Evolutionary conservation across 2,113 vertebrate genomes (phyloP).

Genomic region (Cololabis saira): DNA sequence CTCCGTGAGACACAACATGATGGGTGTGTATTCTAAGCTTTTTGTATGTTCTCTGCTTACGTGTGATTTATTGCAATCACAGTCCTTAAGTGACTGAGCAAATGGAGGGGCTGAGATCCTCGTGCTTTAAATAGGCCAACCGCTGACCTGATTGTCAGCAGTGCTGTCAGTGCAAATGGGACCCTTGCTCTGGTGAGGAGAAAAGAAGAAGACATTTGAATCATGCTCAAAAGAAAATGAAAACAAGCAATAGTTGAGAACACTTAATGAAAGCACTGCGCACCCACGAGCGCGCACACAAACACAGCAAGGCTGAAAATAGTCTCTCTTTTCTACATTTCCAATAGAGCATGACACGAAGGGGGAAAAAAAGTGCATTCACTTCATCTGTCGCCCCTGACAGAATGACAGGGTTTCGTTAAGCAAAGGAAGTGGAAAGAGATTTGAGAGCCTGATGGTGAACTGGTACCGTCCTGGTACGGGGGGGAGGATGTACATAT

Average conservation of each 20-base stretch:
- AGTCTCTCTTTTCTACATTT: too few relatives aligned
- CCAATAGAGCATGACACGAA: too few relatives aligned
- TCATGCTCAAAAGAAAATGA: constrained; percentile 14
- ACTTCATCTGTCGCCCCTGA: not conserved
- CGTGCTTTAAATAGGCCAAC: constrained; percentile 72
- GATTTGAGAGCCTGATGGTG: constrained; percentile 2
- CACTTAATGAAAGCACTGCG: not conserved
- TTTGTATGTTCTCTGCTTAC: constrained; percentile 1
- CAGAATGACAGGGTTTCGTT: constrained; percentile 33
- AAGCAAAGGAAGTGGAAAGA: constrained; percentile 2
- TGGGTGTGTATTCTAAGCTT: constrained; percentile 4
- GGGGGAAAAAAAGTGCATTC: too few relatives aligned
- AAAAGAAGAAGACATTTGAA: constrained; percentile 22
- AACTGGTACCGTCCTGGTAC: constrained; percentile 10
- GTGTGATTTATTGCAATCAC: constrained; percentile 31
- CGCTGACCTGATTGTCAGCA: constrained; percentile 74
- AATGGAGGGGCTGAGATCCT: constrained; percentile 44
- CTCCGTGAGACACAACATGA: not conserved
- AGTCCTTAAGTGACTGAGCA: constrained; percentile 42
- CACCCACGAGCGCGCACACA: too few relatives aligned
- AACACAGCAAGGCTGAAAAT: too few relatives aligned
- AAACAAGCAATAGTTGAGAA: constrained; percentile 26
- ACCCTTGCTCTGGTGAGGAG: constrained; percentile 27
- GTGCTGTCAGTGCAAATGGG: constrained; percentile 58
- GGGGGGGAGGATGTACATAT: constrained; percentile 1